Conservation (phyloP, 2,797 vertebrate genomes). For the Cheirogaleus major region DNA sequence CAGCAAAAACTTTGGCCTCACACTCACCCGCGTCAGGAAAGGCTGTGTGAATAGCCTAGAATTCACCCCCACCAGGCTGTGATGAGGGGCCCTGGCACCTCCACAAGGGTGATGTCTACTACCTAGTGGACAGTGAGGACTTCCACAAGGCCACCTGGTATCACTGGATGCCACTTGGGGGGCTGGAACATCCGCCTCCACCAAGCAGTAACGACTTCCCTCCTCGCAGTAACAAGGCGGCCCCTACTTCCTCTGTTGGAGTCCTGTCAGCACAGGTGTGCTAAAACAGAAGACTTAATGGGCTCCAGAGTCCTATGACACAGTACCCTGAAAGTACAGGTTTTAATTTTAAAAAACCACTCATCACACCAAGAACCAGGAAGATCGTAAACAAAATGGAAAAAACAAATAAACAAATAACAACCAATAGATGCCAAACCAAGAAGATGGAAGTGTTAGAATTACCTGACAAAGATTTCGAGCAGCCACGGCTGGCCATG, state of each 20-base stretch:
- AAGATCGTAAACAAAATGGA: background rate
- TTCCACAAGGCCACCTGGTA: background rate
- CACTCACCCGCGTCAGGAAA: no score
- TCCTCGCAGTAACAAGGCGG: background rate
- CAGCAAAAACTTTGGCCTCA: background rate
- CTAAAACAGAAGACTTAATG: no score
- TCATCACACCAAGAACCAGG: background rate
- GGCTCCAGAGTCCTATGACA: background rate
- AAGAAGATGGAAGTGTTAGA: background rate
- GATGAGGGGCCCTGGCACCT: background rate
- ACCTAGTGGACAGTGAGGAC: background rate
- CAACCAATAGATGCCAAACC: no score
- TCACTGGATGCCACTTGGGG: fast-evolving
- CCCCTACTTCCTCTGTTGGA: background rate
- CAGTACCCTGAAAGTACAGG: background rate
- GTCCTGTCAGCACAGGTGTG: background rate
- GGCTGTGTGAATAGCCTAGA: background rate
- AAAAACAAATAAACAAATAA: background rate
- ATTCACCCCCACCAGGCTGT: background rate
- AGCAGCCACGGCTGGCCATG: fast-evolving
- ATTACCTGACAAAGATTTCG: background rate
- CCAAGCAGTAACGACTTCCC: background rate
- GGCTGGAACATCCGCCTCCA: background rate
- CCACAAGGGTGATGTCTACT: no score
- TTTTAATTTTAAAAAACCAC: background rate